These are phyloP conservation scores for Pluvianellus socialis DNA, from an alignment of 2,113 vertebrate species.

Conservation along the genomic window DNA sequence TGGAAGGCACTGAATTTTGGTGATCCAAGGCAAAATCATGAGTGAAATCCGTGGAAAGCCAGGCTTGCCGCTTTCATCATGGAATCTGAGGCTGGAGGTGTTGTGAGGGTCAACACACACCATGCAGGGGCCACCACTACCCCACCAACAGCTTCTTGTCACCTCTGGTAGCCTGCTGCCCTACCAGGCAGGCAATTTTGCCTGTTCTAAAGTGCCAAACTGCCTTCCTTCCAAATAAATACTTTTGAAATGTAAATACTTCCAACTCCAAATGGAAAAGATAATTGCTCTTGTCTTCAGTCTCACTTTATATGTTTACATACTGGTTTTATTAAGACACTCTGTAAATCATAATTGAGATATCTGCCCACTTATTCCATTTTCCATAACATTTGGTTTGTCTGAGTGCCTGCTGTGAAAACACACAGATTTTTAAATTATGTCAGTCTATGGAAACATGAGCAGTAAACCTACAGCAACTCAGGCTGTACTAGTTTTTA, in stretches of 20 bases:
- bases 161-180: background rate
- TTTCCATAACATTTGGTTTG: background rate
- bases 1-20: background rate
- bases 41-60: background rate
- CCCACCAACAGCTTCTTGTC: background rate
- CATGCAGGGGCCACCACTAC: accelerated
- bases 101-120: background rate
- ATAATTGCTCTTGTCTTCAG: background rate
- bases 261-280: background rate
- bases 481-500: background rate
- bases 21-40: background rate
- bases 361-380: background rate
- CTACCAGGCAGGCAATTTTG: background rate
- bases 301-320: background rate
- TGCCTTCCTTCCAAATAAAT: background rate
- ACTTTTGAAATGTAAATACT: background rate
- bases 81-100: background rate
- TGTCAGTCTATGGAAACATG: background rate
- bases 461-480: background rate
- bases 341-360: background rate
- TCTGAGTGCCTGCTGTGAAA: background rate
- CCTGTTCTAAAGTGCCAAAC: background rate
- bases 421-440: background rate
- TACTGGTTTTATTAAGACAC: background rate
- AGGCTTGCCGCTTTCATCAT: background rate